Conservation (phyloP, 2,797 vertebrate species). For the Pristis pectinata region DNA sequence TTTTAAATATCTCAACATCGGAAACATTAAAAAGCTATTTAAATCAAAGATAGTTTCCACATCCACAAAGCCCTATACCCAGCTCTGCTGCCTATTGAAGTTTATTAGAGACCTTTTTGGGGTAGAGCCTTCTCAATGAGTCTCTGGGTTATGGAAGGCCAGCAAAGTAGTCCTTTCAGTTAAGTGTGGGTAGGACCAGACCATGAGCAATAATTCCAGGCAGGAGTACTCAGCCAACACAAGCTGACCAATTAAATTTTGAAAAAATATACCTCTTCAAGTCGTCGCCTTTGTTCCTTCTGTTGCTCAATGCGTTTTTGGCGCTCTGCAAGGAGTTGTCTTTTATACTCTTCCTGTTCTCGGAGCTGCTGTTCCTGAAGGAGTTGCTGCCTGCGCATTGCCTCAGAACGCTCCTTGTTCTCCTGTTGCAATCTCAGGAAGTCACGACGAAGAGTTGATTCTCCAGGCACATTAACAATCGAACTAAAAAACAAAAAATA, state of each 20-base stretch:
- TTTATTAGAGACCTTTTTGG: too few species aligned
- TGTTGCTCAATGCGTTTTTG: slow-evolving; percentile 85
- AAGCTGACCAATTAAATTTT: not conserved
- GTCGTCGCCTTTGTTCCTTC: slow-evolving; percentile 75
- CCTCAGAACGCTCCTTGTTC: slow-evolving; percentile 82
- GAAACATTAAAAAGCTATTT: too few species aligned
- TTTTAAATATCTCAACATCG: too few species aligned
- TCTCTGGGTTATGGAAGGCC: too few species aligned
- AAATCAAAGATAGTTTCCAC: too few species aligned
- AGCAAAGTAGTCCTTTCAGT: too few species aligned
- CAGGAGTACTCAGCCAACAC: too few species aligned
- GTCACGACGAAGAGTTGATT: slow-evolving; percentile 79
- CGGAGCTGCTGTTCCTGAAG: slow-evolving; percentile 81
- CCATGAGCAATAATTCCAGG: too few species aligned
- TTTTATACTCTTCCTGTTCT: slow-evolving; percentile 80
- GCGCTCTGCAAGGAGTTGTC: slow-evolving; percentile 76
- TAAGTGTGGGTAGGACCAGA: too few species aligned
- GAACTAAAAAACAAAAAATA: slow-evolving; percentile 57
- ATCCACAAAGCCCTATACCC: too few species aligned
- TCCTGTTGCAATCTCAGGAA: slow-evolving; percentile 83
- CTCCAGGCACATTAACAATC: slow-evolving; percentile 80
- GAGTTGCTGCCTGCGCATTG: slow-evolving; percentile 77
- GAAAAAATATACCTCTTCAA: slow-evolving; percentile 68
- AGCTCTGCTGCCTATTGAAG: too few species aligned
- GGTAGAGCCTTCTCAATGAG: too few species aligned